A percentile compares a stretch with the other conserved stretches of the same genome.
Conservation (phyloP, 1,140 invertebrate genomes). For the Mizuhopecten yessoensis region DNA sequence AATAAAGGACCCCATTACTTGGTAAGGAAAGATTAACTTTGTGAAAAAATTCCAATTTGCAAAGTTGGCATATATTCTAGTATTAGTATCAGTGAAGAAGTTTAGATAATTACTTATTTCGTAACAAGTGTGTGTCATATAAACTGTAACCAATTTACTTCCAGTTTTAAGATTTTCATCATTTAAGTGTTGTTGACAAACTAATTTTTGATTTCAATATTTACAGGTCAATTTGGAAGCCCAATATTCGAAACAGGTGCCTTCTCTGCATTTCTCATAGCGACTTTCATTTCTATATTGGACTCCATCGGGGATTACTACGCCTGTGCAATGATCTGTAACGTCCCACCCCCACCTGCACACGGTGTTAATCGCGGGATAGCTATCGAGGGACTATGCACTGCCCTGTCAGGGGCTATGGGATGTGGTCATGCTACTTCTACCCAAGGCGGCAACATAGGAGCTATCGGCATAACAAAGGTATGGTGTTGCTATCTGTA, state of each 20-base stretch:
- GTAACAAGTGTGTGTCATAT: too few species aligned
- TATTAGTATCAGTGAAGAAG: too few species aligned
- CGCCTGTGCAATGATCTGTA: constrained; percentile 1
- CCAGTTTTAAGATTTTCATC: too few species aligned
- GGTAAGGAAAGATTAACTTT: too few species aligned
- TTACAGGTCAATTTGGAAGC: constrained; percentile 15
- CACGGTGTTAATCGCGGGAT: not conserved
- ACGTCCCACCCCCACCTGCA: not conserved
- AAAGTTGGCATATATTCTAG: too few species aligned
- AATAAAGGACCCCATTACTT: too few species aligned
- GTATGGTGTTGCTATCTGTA: not conserved
- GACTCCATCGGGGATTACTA: not conserved
- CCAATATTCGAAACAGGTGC: not conserved
- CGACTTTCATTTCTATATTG: constrained; percentile 1
- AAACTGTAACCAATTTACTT: too few species aligned
- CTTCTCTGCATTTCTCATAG: not conserved
- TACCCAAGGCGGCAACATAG: not conserved
- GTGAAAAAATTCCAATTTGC: too few species aligned
- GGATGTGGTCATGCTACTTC: constrained; percentile 9
- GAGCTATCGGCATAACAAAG: constrained; percentile 12
- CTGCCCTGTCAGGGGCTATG: not conserved
- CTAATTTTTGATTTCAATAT: not conserved
- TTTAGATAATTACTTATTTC: too few species aligned
- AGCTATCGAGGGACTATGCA: not conserved
- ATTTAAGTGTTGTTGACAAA: too few species aligned